Conservation (phyloP, 2,113 vertebrate species). For the Cryptomyrus ogoouensis region DNA sequence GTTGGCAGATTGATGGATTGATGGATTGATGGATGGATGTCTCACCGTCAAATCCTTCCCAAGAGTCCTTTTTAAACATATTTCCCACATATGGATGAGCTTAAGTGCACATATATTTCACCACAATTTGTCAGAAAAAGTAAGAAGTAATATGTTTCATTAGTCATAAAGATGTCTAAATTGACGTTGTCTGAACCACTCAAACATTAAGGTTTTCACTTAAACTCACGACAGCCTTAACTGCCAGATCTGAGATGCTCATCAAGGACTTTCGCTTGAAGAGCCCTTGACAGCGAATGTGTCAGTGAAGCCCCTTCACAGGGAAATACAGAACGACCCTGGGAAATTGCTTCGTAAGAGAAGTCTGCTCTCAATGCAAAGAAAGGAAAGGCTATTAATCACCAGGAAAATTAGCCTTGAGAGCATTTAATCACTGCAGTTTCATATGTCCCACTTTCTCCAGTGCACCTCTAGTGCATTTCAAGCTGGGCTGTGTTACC, state of each 20-base stretch:
- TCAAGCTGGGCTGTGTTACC: background rate
- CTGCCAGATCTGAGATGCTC: slow-evolving; percentile 10
- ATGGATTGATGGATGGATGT: background rate
- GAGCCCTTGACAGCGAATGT: background rate
- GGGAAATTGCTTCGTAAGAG: background rate
- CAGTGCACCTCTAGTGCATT: background rate
- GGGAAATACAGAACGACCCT: background rate
- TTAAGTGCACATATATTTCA: background rate
- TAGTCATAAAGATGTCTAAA: background rate
- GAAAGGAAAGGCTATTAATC: background rate
- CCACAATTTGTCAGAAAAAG: background rate
- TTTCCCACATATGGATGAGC: background rate
- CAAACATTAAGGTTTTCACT: background rate
- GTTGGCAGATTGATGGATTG: background rate
- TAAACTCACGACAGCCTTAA: background rate
- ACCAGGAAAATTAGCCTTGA: background rate
- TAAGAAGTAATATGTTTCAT: background rate
- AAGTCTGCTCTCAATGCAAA: background rate
- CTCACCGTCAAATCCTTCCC: background rate
- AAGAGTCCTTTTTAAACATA: background rate
- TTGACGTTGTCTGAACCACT: slow-evolving; percentile 7
- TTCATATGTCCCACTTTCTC: too few relatives aligned
- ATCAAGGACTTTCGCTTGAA: background rate
- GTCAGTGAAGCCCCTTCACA: background rate
- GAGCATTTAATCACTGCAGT: slow-evolving; percentile 1